These are phyloP conservation scores for Venusia cambrica DNA, from an alignment of 2,888 invertebrate genomes.

Conservation along the genomic window DNA sequence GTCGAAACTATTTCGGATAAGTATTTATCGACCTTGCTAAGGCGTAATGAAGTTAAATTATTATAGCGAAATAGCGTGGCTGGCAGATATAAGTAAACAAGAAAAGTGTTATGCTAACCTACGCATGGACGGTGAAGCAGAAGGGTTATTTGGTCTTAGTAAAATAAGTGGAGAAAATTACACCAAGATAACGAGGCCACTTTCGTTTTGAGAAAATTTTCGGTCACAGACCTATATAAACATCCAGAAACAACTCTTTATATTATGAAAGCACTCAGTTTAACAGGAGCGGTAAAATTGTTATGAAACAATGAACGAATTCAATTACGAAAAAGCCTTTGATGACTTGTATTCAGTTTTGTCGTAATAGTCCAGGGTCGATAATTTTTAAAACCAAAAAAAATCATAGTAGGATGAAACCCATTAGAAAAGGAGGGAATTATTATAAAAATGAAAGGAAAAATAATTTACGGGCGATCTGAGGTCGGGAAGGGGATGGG, in stretches of 20 bases:
- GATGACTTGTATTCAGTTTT: too few species aligned
- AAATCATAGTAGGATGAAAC: too few species aligned
- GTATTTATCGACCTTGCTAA: not conserved
- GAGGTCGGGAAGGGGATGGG: too few species aligned
- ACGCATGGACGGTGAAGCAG: constrained; percentile 19
- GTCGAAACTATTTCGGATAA: too few species aligned
- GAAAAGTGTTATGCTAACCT: constrained; percentile 22
- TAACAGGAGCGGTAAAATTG: constrained; percentile 35
- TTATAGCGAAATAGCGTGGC: constrained; percentile 15
- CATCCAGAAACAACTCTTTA: constrained; percentile 38
- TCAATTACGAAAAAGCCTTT: constrained; percentile 4
- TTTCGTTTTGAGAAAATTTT: too few species aligned
- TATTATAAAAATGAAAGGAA: too few species aligned
- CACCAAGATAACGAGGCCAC: too few species aligned
- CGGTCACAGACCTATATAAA: constrained; percentile 34
- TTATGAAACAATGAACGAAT: constrained; percentile 31
- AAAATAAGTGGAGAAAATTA: constrained; percentile 33
- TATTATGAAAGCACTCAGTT: constrained; percentile 34
- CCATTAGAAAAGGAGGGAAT: too few species aligned
- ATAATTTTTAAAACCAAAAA: too few species aligned
- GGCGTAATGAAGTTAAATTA: constrained; percentile 5
- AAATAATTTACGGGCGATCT: too few species aligned
- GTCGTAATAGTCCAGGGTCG: too few species aligned
- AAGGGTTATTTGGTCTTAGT: constrained; percentile 38
- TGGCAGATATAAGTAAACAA: constrained; percentile 5